phyloP scores from a whole-genome alignment of 1,140 invertebrate species.

The Tetramorium simillimum region DNA sequence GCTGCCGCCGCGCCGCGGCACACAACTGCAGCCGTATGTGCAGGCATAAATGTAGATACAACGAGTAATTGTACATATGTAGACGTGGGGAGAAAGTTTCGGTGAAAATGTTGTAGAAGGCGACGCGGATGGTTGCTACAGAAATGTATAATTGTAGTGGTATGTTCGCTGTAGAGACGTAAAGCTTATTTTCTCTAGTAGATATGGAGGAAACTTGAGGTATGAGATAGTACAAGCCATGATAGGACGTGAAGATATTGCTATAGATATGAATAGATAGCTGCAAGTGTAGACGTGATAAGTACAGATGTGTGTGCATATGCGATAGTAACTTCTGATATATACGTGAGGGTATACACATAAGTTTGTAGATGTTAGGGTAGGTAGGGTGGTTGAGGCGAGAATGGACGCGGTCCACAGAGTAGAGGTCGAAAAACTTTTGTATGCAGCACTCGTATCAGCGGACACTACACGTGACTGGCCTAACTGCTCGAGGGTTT shows the following conservation, averaged over 20 bases:
- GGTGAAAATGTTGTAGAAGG: conserved; percentile 21
- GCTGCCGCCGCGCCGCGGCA: not conserved
- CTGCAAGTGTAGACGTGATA: not conserved
- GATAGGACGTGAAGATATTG: not conserved
- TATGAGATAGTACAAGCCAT: not conserved
- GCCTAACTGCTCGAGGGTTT: conserved; percentile 79
- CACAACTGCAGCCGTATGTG: not conserved
- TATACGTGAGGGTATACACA: not conserved
- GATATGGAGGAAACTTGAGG: conserved; percentile 26
- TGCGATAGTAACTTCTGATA: not conserved
- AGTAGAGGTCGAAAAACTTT: conserved; percentile 77
- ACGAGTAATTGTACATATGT: conserved; percentile 45
- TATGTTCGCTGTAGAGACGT: not conserved
- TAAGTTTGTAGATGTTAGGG: not conserved
- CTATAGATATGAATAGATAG: not conserved
- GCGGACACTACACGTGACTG: conserved; percentile 83
- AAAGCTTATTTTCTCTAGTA: conserved; percentile 15
- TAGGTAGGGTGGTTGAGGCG: conserved; percentile 7
- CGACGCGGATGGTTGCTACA: not conserved
- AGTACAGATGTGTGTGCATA: not conserved
- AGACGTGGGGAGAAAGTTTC: conserved; percentile 28
- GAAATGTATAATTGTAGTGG: conserved; percentile 31
- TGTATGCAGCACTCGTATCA: conserved; percentile 82
- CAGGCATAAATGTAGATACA: conserved; percentile 37
- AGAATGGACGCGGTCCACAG: conserved; percentile 57